Conservation (phyloP, 2,797 vertebrate genomes). For the Paguma larvata region DNA sequence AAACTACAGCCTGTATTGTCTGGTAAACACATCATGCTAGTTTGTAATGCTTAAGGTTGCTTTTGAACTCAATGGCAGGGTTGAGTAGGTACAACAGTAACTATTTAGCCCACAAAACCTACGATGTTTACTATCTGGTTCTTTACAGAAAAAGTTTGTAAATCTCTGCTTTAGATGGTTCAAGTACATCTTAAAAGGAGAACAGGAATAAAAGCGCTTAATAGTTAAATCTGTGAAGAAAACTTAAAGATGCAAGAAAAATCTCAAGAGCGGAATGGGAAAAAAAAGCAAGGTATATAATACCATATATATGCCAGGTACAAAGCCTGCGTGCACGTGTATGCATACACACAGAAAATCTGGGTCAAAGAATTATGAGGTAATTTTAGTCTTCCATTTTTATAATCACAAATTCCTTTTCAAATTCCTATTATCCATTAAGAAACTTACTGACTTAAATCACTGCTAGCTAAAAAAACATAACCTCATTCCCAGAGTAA, state of each 20-base stretch:
- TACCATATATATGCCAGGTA: neutral
- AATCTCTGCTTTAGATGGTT: constrained; percentile 20
- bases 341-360: neutral
- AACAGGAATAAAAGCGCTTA: neutral
- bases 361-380: neutral
- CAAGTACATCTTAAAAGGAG: neutral
- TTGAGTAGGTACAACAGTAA: neutral
- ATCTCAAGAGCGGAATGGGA: constrained; percentile 10
- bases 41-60: neutral
- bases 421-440: constrained; percentile 15
- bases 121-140: constrained; percentile 25
- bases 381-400: constrained; percentile 40
- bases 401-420: constrained; percentile 22
- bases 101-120: neutral
- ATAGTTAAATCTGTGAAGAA: constrained; percentile 38
- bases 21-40: neutral
- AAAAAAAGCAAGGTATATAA: neutral
- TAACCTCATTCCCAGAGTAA: neutral
- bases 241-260: constrained; percentile 55
- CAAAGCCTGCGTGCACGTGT: neutral
- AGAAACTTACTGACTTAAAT: constrained; percentile 53
- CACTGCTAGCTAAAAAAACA: constrained; percentile 28
- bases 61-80: constrained; percentile 45
- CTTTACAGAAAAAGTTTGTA: constrained; percentile 32
- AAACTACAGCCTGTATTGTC: neutral